These are phyloP conservation scores for Luperina testacea DNA, from an alignment of 2,888 invertebrate genomes.

Conservation along the genomic window DNA sequence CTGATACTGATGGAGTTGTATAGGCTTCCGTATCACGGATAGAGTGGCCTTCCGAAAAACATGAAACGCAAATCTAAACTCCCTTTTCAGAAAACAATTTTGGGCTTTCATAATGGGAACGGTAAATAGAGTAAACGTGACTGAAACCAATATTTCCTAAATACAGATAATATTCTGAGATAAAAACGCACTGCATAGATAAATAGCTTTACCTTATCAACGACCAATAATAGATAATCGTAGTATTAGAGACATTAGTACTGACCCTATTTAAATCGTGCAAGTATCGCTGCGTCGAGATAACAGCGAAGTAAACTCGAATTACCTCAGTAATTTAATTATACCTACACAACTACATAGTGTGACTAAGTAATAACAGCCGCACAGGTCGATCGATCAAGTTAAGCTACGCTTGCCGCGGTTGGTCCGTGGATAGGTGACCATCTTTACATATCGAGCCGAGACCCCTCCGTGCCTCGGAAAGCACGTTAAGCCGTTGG, in stretches of 20 bases:
- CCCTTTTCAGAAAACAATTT: slow-evolving; percentile 13
- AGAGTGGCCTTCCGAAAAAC: slow-evolving; percentile 5
- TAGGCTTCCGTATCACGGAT: slow-evolving; percentile 4
- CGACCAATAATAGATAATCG: slow-evolving; percentile 67
- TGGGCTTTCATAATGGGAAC: slow-evolving; percentile 8
- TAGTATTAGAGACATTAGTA: slow-evolving; percentile 64
- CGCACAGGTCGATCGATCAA: too few relatives aligned
- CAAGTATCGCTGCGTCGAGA: slow-evolving; percentile 46
- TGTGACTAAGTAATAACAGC: too few relatives aligned
- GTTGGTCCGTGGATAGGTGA: too few relatives aligned
- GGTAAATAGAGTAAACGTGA: slow-evolving; percentile 6
- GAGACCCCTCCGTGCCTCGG: too few relatives aligned
- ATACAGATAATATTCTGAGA: slow-evolving; percentile 8
- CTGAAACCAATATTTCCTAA: slow-evolving; percentile 5
- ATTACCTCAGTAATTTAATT: neutral
- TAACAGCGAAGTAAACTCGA: neutral
- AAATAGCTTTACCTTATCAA: slow-evolving; percentile 68
- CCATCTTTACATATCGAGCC: too few relatives aligned
- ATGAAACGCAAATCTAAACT: slow-evolving; percentile 13
- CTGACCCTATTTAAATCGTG: slow-evolving; percentile 54
- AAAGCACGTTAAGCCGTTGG: too few relatives aligned
- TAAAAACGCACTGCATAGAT: slow-evolving; percentile 61
- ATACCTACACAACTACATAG: neutral
- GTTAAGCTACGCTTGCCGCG: too few relatives aligned
- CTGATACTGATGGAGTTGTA: slow-evolving; percentile 1